Evolutionary conservation across 1,140 invertebrate species (phyloP).

Genomic region (Meloidogyne floridensis): DNA sequence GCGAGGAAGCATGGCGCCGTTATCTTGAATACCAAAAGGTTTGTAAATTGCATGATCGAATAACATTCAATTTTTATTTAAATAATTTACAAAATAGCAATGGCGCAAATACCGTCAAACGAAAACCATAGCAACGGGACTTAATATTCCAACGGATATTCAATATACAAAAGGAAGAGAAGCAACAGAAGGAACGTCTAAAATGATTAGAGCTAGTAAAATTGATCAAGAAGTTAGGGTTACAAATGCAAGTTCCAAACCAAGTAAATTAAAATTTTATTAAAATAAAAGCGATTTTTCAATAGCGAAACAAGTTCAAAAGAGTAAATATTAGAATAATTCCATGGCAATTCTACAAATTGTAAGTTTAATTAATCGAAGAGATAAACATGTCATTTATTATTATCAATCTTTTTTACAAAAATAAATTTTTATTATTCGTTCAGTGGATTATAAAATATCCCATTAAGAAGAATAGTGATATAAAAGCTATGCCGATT

Average conservation of each 20-base stretch:
- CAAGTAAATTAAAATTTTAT: too few relatives aligned
- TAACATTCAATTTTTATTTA: not conserved
- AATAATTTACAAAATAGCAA: conserved; percentile 18
- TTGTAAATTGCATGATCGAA: not conserved
- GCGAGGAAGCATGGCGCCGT: conserved; percentile 63
- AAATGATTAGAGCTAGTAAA: not conserved
- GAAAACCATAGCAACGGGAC: not conserved
- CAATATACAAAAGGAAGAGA: not conserved
- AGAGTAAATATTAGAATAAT: too few relatives aligned
- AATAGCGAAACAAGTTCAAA: too few relatives aligned
- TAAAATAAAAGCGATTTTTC: too few relatives aligned
- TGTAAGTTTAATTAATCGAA: too few relatives aligned
- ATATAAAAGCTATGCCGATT: conserved; percentile 31
- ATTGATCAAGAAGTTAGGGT: not conserved
- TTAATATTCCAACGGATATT: not conserved
- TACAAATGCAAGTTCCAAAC: not conserved
- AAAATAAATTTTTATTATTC: not conserved
- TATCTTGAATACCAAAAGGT: conserved; percentile 65
- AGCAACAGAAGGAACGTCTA: not conserved
- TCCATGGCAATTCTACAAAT: too few relatives aligned
- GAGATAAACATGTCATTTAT: too few relatives aligned
- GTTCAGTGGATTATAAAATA: conserved; percentile 40
- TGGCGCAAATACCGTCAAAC: conserved; percentile 34
- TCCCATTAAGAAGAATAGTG: conserved; percentile 44
- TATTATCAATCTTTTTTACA: too few relatives aligned